phyloP scores from a whole-genome alignment of 2,797 vertebrate species.

The Pipistrellus pipistrellus region DNA sequence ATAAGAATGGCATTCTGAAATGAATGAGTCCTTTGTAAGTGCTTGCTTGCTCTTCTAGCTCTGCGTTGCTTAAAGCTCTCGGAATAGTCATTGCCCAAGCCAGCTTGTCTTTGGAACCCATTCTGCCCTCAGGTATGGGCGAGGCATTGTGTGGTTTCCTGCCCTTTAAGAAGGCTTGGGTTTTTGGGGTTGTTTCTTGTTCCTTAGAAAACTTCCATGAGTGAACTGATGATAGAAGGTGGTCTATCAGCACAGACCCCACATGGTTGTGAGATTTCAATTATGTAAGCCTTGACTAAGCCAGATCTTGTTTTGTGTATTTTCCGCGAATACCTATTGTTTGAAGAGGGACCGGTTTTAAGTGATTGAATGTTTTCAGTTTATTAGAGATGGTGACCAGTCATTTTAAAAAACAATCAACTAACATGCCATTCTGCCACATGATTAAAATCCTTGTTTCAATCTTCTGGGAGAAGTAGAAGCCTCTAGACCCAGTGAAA shows the following conservation, averaged over 20 bases:
- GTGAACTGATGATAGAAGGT: neutral
- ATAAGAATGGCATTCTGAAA: neutral
- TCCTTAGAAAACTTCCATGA: neutral
- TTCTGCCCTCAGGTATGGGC: neutral
- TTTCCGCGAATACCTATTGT: conserved; percentile 3
- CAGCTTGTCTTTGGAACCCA: neutral
- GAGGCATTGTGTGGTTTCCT: neutral
- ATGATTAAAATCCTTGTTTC: neutral
- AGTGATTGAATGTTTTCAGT: conserved; percentile 10
- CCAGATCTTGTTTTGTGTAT: neutral
- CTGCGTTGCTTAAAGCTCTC: neutral
- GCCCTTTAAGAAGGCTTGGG: neutral
- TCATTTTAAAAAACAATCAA: conserved; percentile 32
- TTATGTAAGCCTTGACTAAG: neutral
- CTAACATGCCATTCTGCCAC: neutral
- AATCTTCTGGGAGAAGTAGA: conserved; percentile 16
- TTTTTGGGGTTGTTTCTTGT: neutral
- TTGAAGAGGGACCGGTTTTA: neutral
- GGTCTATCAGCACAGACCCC: neutral
- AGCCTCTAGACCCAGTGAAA: neutral
- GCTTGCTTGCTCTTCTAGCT: neutral
- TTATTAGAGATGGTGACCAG: neutral
- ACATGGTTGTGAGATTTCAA: neutral
- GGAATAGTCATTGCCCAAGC: fast-evolving
- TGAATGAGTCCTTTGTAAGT: neutral